A percentile compares a stretch with the other conserved stretches of the same genome.
phyloP scores from a whole-genome alignment of 2,113 vertebrate species.

The Smithornis capensis region DNA sequence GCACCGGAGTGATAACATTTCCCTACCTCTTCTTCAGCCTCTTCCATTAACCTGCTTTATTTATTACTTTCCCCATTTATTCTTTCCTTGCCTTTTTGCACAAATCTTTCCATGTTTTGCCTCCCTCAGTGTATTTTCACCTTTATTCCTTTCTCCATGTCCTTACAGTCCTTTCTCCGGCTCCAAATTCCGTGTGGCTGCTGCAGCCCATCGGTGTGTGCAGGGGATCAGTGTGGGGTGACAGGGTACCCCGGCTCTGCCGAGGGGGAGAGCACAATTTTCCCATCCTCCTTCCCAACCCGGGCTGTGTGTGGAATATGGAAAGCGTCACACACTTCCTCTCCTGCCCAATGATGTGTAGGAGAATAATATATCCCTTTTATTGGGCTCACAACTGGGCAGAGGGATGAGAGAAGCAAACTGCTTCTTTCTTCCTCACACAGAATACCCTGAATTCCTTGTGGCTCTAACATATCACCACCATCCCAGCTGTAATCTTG shows the following conservation, averaged over 20 bases:
- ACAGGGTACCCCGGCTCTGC: not conserved
- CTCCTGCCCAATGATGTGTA: constrained; percentile 42
- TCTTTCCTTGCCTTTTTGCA: not conserved
- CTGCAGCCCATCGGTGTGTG: accelerated
- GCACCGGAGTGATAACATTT: accelerated
- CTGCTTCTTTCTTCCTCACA: not conserved
- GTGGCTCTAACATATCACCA: accelerated
- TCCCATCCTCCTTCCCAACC: not conserved
- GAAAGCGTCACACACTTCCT: constrained; percentile 46
- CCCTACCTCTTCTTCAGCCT: not conserved
- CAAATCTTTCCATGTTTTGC: not conserved
- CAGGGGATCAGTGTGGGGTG: not conserved
- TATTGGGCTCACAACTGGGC: not conserved
- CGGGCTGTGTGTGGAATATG: not conserved
- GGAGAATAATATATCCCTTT: constrained; percentile 27
- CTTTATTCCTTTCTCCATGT: not conserved
- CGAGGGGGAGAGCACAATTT: not conserved
- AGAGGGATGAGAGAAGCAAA: not conserved
- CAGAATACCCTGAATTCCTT: not conserved
- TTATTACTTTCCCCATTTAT: not conserved
- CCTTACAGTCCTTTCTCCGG: not conserved
- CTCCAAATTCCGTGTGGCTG: accelerated
- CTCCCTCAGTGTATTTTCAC: not conserved
- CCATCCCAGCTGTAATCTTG: accelerated
- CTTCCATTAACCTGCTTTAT: not conserved